Evolutionary conservation across 2,888 invertebrate genomes (phyloP), one percentile per base, ranked within the genome.

Genomic region (Pachycephus smyrnensis): DNA sequence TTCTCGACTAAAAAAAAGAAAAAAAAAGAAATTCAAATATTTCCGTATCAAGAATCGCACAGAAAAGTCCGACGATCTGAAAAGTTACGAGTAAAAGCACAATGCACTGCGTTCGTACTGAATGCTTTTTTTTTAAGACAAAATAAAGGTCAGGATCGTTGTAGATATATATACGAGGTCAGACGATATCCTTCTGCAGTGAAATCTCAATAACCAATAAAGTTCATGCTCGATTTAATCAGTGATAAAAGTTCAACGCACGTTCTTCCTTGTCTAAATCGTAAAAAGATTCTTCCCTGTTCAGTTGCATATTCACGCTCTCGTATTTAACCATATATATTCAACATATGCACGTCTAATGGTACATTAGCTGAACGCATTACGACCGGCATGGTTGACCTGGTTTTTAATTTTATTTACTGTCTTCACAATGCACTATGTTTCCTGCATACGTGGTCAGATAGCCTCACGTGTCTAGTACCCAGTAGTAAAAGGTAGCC

Each of bases 331-430:
- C 1, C 23, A 55, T 55, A 40, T 55, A 55, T 55, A 55, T 55
- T 55, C 55, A 23, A 55, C 9, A 23, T 9, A 55, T 9, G 9
- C 23, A 55, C 1, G 55, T 23, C 23, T 23, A 55, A 55, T 23
- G 55, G 23, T 55, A 55, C 55, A 55, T 55, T 55, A 55, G 55
- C 23, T 23, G 55, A 55, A 23, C 55, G 9, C 9, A 9, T 55
- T 55, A 69, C 76, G 73, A 37, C n/a, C 74, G 76, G 77, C 71
- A 75, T 71, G 73, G 71, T 33, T 80, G 80, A 79, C 81, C 81
- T 77, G 76, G 73, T 78, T 80, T 81, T 79, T 79, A 80, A 77
- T 79, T 75, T 76, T 76, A 79, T 79, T 81, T 79, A 73, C 32
- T 40, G 55, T 55, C 55, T 55, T 55, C 23, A 23, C 55, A 23